phyloP scores from a whole-genome alignment of 2,113 vertebrate species.

The Entosphenus tridentatus region DNA sequence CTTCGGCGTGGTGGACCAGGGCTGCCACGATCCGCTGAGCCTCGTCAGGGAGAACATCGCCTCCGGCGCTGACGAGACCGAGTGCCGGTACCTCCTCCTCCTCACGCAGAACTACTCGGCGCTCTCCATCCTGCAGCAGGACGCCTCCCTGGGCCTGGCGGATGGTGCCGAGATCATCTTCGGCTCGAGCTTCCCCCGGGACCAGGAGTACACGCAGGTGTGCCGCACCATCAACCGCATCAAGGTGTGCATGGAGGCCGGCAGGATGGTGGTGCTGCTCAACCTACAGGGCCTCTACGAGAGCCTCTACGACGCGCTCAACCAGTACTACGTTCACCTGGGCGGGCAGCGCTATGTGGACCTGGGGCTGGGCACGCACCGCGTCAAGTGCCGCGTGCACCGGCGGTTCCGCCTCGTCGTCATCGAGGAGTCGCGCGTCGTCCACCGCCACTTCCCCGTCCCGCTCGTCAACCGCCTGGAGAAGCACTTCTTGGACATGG shows the following conservation, averaged over 20 bases:
- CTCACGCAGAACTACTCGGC: conserved; percentile 72
- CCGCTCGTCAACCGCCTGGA: conserved; percentile 90
- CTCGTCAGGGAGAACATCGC: conserved; percentile 50
- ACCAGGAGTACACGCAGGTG: conserved; percentile 80
- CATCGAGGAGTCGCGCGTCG: conserved; percentile 67
- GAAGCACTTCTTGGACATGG: conserved; percentile 76
- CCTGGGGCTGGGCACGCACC: conserved; percentile 69
- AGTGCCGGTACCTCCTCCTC: conserved; percentile 63
- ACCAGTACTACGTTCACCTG: conserved; percentile 78
- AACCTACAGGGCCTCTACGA: conserved; percentile 88
- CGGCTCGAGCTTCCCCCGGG: conserved; percentile 74
- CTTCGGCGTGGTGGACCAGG: conserved; percentile 18
- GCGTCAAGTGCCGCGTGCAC: conserved; percentile 85
- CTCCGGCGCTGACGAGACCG: conserved; percentile 25
- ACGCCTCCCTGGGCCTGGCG: conserved; percentile 20
- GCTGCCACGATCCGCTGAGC: too few relatives aligned
- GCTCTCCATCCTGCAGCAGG: conserved; percentile 53
- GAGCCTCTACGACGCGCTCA: conserved; percentile 85
- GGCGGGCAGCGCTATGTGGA: conserved; percentile 88
- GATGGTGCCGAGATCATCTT: conserved; percentile 71
- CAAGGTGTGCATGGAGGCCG: conserved; percentile 90
- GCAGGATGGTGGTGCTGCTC: conserved; percentile 54
- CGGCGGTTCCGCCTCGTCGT: conserved; percentile 53
- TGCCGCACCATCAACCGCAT: conserved; percentile 83
- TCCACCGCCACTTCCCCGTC: conserved; percentile 65